Evolutionary conservation across 2,888 invertebrate genomes (phyloP).

Genomic region (Xiphydria camelus): DNA sequence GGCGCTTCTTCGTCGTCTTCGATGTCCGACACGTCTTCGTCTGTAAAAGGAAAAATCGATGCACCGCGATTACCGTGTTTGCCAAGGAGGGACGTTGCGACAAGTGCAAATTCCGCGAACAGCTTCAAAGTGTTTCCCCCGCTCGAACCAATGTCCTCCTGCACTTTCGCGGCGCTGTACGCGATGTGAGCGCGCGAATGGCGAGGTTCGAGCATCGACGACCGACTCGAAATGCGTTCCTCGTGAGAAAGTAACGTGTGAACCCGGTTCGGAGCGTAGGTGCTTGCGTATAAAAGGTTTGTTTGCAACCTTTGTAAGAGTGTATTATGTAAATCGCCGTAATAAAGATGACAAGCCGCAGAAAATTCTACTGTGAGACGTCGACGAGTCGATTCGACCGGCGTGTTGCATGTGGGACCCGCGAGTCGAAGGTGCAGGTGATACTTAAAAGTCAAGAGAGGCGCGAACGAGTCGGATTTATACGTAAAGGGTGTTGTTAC

Average conservation of each 20-base stretch:
- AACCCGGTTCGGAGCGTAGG: slow-evolving; percentile 1
- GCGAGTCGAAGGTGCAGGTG: too few relatives aligned
- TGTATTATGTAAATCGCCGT: slow-evolving; percentile 34
- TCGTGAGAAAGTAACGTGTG: background rate
- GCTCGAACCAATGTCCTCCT: too few relatives aligned
- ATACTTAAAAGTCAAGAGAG: slow-evolving; percentile 17
- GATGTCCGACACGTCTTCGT: background rate
- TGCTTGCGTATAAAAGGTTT: slow-evolving; percentile 6
- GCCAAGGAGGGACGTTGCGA: too few relatives aligned
- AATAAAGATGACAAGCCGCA: slow-evolving; percentile 27
- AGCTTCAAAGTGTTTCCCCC: too few relatives aligned
- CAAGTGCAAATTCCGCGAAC: too few relatives aligned
- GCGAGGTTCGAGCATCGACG: too few relatives aligned
- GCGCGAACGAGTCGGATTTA: slow-evolving; percentile 6
- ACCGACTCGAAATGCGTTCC: background rate
- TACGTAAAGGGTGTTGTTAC: too few relatives aligned
- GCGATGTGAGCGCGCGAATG: too few relatives aligned
- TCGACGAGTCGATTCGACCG: too few relatives aligned
- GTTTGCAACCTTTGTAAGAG: slow-evolving; percentile 20
- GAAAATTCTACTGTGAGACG: slow-evolving; percentile 1
- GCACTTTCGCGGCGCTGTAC: too few relatives aligned
- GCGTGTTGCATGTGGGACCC: too few relatives aligned
- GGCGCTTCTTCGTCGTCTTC: background rate
- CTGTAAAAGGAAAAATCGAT: background rate
- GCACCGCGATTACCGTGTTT: too few relatives aligned